A percentile compares a stretch with the other conserved stretches of the same genome.
These are phyloP conservation scores for Bombus impatiens DNA, from an alignment of 1,140 invertebrate genomes.

Conservation along the genomic window DNA sequence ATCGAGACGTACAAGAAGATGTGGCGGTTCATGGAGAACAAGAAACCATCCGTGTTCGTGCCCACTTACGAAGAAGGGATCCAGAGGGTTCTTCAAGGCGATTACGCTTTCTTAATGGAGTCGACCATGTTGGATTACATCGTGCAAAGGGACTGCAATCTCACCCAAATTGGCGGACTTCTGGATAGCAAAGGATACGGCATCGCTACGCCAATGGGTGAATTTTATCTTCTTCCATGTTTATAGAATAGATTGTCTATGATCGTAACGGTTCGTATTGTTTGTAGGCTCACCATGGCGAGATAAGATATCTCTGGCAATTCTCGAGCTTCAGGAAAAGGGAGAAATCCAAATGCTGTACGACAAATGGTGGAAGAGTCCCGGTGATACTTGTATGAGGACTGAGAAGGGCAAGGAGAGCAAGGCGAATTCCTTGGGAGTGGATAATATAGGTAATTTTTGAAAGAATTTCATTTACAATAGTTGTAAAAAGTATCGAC, in stretches of 20 bases:
- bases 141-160: slow-evolving; percentile 94
- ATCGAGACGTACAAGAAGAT: slow-evolving; percentile 93
- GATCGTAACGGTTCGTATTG: no score
- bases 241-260: background rate
- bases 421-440: slow-evolving; percentile 91
- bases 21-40: slow-evolving; percentile 93
- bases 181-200: slow-evolving; percentile 93
- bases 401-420: slow-evolving; percentile 88
- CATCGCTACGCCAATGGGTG: slow-evolving; percentile 84
- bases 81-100: slow-evolving; percentile 87
- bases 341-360: slow-evolving; percentile 88
- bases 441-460: slow-evolving; percentile 91
- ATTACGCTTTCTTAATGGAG: slow-evolving; percentile 98
- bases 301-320: slow-evolving; percentile 89
- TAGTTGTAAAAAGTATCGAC: accelerated
- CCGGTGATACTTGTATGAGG: slow-evolving; percentile 85
- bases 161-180: slow-evolving; percentile 96
- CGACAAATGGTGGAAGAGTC: slow-evolving; percentile 90
- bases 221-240: slow-evolving; percentile 20
- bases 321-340: slow-evolving; percentile 90
- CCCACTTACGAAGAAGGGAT: slow-evolving; percentile 91
- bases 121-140: slow-evolving; percentile 96
- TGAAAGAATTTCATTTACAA: background rate
- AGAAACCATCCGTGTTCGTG: slow-evolving; percentile 89
- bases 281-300: slow-evolving; percentile 87